Evolutionary conservation across 1,140 invertebrate genomes (phyloP).

Genomic region (Lordiphosa mommai): DNA sequence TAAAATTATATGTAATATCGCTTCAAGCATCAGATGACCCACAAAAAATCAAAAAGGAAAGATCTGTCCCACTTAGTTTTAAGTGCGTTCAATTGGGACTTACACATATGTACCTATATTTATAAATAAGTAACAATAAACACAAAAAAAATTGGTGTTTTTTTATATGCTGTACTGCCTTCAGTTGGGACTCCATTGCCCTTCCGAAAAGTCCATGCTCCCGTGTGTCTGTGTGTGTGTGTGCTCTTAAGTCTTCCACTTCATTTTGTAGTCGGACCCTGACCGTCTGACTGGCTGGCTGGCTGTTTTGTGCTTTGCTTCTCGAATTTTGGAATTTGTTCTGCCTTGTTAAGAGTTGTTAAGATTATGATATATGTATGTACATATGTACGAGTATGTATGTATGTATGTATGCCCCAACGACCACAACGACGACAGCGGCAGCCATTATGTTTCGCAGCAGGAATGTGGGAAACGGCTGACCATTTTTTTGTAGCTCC

Average conservation of each 20-base stretch:
- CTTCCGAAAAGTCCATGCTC: neutral
- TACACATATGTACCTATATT: neutral
- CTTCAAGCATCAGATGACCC: too few species aligned
- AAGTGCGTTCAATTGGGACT: neutral
- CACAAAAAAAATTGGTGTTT: neutral
- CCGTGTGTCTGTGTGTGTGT: conserved; percentile 38
- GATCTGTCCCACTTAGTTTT: too few species aligned
- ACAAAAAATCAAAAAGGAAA: too few species aligned
- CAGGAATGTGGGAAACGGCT: conserved; percentile 73
- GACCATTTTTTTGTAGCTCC: conserved; percentile 60
- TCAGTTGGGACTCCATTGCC: conserved; percentile 28
- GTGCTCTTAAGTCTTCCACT: conserved; percentile 34
- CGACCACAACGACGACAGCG: conserved; percentile 52
- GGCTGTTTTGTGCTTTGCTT: conserved; percentile 41
- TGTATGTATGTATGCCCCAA: conserved; percentile 26
- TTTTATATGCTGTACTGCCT: conserved; percentile 1
- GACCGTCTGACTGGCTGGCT: conserved; percentile 67
- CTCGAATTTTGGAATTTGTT: conserved; percentile 77
- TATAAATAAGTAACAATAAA: neutral
- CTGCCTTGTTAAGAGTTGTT: conserved; percentile 79
- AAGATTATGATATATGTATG: conserved; percentile 79
- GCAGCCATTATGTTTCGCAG: conserved; percentile 76
- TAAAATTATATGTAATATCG: too few species aligned
- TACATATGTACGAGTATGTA: conserved; percentile 17
- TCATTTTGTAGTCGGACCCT: conserved; percentile 61